Evolutionary conservation across 37 sponge, comb jelly and placozoan genomes (phyloP).

Genomic region (Petrosia ficiformis): DNA sequence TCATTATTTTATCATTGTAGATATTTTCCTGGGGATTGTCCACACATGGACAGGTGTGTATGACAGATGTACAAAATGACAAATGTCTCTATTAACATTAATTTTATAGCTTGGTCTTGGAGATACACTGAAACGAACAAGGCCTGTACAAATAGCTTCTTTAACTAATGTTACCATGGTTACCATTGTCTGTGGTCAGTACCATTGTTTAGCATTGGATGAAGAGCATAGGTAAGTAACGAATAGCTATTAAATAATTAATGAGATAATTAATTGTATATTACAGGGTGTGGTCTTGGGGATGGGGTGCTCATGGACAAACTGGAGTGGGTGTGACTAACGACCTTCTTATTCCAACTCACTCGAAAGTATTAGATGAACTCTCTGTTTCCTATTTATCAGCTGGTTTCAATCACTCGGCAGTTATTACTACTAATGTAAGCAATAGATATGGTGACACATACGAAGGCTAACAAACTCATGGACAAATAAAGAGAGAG

Average conservation of each 20-base stretch:
- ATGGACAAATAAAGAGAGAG: no score
- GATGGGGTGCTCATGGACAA: slow-evolving; percentile 83
- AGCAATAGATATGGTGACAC: neutral
- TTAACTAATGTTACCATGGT: slow-evolving; percentile 62
- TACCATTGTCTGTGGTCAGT: slow-evolving; percentile 72
- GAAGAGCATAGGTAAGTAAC: slow-evolving; percentile 72
- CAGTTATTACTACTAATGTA: slow-evolving; percentile 54
- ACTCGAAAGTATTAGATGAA: slow-evolving; percentile 38
- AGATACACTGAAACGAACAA: slow-evolving; percentile 61
- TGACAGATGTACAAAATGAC: no score
- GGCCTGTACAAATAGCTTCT: slow-evolving; percentile 63
- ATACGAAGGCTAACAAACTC: neutral
- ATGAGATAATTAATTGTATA: neutral
- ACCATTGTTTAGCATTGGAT: slow-evolving; percentile 73
- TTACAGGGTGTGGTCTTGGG: slow-evolving; percentile 80
- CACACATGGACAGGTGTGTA: slow-evolving; percentile 67
- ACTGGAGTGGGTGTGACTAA: slow-evolving; percentile 58
- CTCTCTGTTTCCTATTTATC: slow-evolving; percentile 46
- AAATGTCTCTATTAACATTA: no score
- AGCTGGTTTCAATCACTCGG: slow-evolving; percentile 76
- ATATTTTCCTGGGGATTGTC: slow-evolving; percentile 72
- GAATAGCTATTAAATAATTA: neutral
- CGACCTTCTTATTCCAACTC: slow-evolving; percentile 60
- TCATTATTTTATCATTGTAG: slow-evolving; percentile 15
- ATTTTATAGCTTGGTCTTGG: slow-evolving; percentile 72